Conservation (phyloP, 53 echinoderm and acorn worm species). For the Echinometra lucunter region DNA sequence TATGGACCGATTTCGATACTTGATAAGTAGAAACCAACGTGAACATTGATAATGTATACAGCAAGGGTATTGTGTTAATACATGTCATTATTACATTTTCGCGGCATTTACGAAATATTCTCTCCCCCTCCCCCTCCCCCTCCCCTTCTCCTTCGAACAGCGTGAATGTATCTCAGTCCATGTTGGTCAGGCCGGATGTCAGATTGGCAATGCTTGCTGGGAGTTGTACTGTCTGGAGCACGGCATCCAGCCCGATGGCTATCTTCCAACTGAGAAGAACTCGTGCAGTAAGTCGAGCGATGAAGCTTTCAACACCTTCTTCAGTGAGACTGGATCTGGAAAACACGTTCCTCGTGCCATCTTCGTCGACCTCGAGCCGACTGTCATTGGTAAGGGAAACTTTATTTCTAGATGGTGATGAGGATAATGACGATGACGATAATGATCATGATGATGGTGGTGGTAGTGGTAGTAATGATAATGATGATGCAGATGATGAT, state of each 20-base stretch:
- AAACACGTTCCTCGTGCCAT: conserved; percentile 81
- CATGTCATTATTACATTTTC: not conserved
- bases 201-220: conserved; percentile 94
- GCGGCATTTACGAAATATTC: not conserved
- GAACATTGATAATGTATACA: too few relatives aligned
- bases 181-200: conserved; percentile 90
- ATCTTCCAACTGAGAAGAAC: conserved; percentile 27
- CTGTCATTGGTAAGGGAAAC: conserved; percentile 72
- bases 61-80: too few relatives aligned
- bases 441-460: not conserved
- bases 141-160: not conserved
- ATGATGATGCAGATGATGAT: not conserved
- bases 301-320: conserved; percentile 78
- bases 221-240: conserved; percentile 79
- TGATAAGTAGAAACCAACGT: too few relatives aligned
- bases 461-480: not conserved
- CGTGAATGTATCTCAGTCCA: conserved; percentile 80
- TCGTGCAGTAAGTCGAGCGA: conserved; percentile 12
- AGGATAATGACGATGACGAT: not conserved
- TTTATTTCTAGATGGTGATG: not conserved
- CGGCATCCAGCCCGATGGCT: conserved; percentile 62
- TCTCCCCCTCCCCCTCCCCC: too few relatives aligned
- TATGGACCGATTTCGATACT: too few relatives aligned
- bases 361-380: conserved; percentile 85
- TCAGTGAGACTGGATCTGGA: conserved; percentile 77